Percentiles rank a stretch among this genome's conserved stretches.
Evolutionary conservation across 2,888 invertebrate genomes (phyloP).

Genomic region (Meteorus colon): DNA sequence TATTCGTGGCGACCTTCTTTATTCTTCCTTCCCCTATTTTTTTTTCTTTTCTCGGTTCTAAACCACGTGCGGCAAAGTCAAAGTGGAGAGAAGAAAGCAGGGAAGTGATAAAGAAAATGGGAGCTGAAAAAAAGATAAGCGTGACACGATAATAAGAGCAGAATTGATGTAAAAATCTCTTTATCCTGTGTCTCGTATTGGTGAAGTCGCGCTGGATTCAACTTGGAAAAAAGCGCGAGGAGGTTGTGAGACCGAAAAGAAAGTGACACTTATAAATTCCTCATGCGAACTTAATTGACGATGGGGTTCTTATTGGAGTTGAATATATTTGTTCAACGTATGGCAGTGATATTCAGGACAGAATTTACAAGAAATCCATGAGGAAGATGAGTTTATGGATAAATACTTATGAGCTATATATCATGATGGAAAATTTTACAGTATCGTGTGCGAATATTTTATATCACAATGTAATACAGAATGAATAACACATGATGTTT

Average conservation of each 20-base stretch:
- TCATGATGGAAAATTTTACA: too few relatives aligned
- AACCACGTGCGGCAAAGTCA: constrained; percentile 23
- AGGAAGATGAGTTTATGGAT: not conserved
- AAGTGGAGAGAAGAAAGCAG: not conserved
- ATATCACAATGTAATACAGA: not conserved
- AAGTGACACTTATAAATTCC: not conserved
- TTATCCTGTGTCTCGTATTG: constrained; percentile 2
- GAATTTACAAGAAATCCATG: not conserved
- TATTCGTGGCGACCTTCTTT: constrained; percentile 21
- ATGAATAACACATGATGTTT: not conserved
- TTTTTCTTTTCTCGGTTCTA: constrained; percentile 9
- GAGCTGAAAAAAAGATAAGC: not conserved
- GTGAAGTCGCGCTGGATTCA: not conserved
- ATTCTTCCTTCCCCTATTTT: constrained; percentile 19
- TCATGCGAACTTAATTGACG: not conserved
- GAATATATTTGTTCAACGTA: not conserved
- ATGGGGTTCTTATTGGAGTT: not conserved
- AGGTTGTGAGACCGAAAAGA: not conserved
- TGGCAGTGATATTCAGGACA: not conserved
- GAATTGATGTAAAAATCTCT: constrained; percentile 31
- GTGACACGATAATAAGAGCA: constrained; percentile 15
- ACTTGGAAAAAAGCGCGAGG: not conserved
- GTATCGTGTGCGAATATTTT: not conserved
- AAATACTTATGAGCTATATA: not conserved
- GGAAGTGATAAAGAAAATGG: constrained; percentile 13